Evolutionary conservation across 2,113 vertebrate genomes (phyloP).

Genomic region (Nycticryphes semicollaris): DNA sequence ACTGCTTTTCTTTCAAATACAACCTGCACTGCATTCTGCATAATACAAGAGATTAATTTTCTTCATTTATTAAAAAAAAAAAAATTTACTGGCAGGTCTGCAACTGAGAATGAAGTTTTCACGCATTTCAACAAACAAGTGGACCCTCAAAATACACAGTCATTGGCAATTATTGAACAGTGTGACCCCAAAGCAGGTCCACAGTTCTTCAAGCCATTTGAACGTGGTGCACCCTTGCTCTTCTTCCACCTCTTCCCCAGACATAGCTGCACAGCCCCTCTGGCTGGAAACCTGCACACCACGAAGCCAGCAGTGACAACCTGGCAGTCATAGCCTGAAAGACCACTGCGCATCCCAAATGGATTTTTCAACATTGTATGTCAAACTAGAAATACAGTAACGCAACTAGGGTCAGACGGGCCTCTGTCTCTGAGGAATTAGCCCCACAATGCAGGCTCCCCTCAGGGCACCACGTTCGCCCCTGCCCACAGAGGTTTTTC

Average conservation of each 20-base stretch:
- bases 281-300: neutral
- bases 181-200: fast-evolving
- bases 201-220: neutral
- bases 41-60: neutral
- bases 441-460: fast-evolving
- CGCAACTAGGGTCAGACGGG: fast-evolving
- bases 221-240: fast-evolving
- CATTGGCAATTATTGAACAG: fast-evolving
- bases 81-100: neutral
- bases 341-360: fast-evolving
- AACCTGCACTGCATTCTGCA: neutral
- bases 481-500: fast-evolving
- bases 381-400: neutral
- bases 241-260: neutral
- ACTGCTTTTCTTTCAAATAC: neutral
- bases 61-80: neutral
- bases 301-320: too few species aligned
- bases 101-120: neutral
- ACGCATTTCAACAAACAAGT: neutral
- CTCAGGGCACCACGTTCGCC: fast-evolving
- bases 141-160: fast-evolving
- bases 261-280: too few species aligned
- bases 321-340: too few species aligned
- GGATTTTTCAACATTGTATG: neutral
- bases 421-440: too few species aligned